Evolutionary conservation across 2,113 vertebrate species (phyloP), one percentile per base, ranked within the genome.

Genomic region (Otocyon megalotis): DNA sequence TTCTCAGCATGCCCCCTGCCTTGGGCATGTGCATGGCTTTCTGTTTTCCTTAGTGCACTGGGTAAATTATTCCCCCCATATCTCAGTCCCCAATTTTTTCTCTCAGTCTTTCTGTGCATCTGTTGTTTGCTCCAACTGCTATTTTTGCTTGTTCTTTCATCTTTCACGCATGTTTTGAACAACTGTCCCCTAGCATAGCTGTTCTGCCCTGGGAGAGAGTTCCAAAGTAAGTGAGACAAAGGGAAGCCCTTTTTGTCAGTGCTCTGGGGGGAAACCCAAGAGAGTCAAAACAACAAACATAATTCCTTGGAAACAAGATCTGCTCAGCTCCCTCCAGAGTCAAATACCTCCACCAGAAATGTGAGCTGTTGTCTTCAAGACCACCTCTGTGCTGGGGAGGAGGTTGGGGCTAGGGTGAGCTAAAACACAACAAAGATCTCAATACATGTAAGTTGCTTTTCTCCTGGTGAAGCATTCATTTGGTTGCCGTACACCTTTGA

Each of bases 281-380:
- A 60, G 35, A 94, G 19, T 91, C 56, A 77, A 88, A 92, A 85
- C 43, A 74, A 56, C 11, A 77, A 83, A 88, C 76, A 60, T 76
- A 92, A 17, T 92, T 69, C 72, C 9, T 26, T 92, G 60, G 37
- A 37, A 83, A 83, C 26, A 43, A 88, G 77, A 53, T n/a, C 37
- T 12, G 13, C 58, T 76, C 76, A 60, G 32, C 32, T 83, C 53
- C 32, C 37, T 91, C 13, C 58, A 88, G 53, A 83, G 76, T 67
- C 12, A 77, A 77, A 14, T 22, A n/a, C 5, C 15, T 67, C 8
- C 19, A 43, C 82, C n/a, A 86, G 81, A 83, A 88, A 83, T 62
- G 32, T 69, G 15, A 50, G 17, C 58, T 82, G 5, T 37, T 86
- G 22, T 60, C 53, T 69, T 69, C 9, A 67, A 48, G 69, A 50